Evolutionary conservation across 1,140 invertebrate genomes (phyloP).

Genomic region (Adoxophyes honmai): DNA sequence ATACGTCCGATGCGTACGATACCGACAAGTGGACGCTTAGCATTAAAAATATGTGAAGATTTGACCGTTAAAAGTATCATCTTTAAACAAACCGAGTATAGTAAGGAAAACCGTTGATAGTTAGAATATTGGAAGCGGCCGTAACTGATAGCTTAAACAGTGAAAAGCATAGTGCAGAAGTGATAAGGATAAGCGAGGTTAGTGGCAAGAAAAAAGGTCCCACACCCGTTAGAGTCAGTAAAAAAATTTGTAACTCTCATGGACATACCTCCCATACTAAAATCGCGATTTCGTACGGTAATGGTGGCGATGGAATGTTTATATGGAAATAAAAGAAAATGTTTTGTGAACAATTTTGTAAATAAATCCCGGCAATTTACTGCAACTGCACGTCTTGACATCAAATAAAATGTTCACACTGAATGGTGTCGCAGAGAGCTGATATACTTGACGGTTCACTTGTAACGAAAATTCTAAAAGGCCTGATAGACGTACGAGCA

Average conservation of each 20-base stretch:
- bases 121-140: no score
- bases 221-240: background rate
- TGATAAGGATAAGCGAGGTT: slow-evolving; percentile 8
- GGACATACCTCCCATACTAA: slow-evolving; percentile 45
- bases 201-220: background rate
- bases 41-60: no score
- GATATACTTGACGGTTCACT: no score
- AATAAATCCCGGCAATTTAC: slow-evolving; percentile 9
- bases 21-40: no score
- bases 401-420: background rate
- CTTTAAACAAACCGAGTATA: no score
- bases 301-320: slow-evolving; percentile 33
- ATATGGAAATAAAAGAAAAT: slow-evolving; percentile 47
- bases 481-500: no score
- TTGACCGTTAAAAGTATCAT: no score
- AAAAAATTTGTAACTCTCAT: background rate
- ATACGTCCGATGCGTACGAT: no score
- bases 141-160: background rate
- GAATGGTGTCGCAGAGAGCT: no score
- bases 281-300: slow-evolving; percentile 32
- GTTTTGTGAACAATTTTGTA: slow-evolving; percentile 14
- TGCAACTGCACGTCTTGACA: background rate
- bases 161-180: slow-evolving; percentile 12
- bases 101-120: no score
- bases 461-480: no score